Evolutionary conservation across 2,113 vertebrate genomes (phyloP).

Genomic region (Ancistrus triradiatus): DNA sequence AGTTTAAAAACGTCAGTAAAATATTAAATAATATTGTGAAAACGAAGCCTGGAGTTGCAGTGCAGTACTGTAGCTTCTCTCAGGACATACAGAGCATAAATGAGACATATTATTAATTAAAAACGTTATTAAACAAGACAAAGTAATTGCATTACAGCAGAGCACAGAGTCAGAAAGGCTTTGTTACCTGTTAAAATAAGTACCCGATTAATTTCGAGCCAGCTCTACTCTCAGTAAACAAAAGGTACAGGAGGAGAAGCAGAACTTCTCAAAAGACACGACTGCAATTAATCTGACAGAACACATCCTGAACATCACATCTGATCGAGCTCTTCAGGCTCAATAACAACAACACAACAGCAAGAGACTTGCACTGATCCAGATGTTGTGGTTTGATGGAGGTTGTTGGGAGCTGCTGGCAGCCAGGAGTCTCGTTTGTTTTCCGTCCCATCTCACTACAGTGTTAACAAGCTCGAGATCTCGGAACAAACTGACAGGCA

Average conservation of each 20-base stretch:
- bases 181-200: slow-evolving; percentile 6
- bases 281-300: slow-evolving; percentile 28
- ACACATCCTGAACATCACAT: slow-evolving; percentile 22
- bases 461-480: slow-evolving; percentile 49
- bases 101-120: slow-evolving; percentile 6
- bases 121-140: slow-evolving; percentile 1
- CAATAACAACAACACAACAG: slow-evolving; percentile 16
- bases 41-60: background rate
- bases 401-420: slow-evolving; percentile 56
- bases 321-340: slow-evolving; percentile 12
- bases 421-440: slow-evolving; percentile 22
- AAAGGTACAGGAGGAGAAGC: background rate
- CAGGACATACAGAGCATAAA: background rate
- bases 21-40: slow-evolving; percentile 8
- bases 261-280: background rate
- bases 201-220: slow-evolving; percentile 21
- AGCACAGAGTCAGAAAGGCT: slow-evolving; percentile 17
- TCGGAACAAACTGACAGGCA: slow-evolving; percentile 27
- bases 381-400: slow-evolving; percentile 54
- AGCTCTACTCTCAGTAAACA: slow-evolving; percentile 13
- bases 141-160: slow-evolving; percentile 20
- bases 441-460: slow-evolving; percentile 46
- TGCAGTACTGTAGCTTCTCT: too few species aligned
- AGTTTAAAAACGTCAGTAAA: slow-evolving; percentile 5
- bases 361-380: slow-evolving; percentile 38